Base-by-base conservation (phyloP, 1,140 invertebrate species). In the Drosophila pseudoananassae region DNA sequence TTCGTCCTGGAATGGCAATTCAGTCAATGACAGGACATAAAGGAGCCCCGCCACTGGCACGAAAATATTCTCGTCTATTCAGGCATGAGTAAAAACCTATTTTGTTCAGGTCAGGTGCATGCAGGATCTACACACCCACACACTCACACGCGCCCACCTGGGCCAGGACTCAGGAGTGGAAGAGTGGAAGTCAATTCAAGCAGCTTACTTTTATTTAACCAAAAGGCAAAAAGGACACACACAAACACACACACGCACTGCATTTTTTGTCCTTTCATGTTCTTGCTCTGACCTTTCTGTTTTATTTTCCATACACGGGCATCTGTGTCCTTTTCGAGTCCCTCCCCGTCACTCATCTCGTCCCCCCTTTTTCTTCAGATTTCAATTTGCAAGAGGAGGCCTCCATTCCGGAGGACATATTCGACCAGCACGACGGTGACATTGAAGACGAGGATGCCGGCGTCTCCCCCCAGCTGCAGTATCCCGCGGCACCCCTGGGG, bases 331-430 rank as follows among this genome's bases (percentile, higher is more conserved):
- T 47, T 14, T 51, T 51, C 14, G 33, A 54, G 40, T 12, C 29
- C 17, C 14, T 27, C 61, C 20, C 23, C 38, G 59, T 9, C 4
- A 14, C 4, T 36, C 20, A 23, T 38, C n/a, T 15, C 33, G 10
- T 5, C 20, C 8, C 10, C 23, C 46, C 20, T 53, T 12, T 45
- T 15, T 47, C n/a, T 12, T 51, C 52, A 90, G 88, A 90, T 84
- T 90, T 90, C 82, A 90, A 90, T 90, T 88, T 90, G 63, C 79
- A 90, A 82, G 87, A 79, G 47, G 88, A 90, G 69, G 78, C 88
- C 57, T 81, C 61, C 65, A 90, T 90, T 78, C 88, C 88, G 49
- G 88, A 90, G 88, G 88, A 90, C 76, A 90, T 90, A 72, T 88
- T 90, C 74, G 88, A 90, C 83, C 88, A 90, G 61, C 74, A 84